Evolutionary conservation across 2,113 vertebrate species (phyloP).

Genomic region (Dryoscopus gambensis): DNA sequence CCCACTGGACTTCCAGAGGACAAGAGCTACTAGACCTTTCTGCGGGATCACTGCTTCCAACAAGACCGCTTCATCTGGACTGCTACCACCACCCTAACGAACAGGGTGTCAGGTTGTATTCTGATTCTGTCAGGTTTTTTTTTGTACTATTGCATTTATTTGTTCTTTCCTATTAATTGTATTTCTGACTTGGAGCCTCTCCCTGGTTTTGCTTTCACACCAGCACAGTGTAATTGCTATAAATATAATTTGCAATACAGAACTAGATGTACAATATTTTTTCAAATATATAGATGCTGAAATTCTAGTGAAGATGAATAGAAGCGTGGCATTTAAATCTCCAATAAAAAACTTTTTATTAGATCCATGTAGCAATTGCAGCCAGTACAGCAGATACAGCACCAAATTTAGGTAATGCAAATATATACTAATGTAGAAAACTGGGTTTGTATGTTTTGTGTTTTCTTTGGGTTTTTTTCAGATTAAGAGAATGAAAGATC

Average conservation of each 20-base stretch:
- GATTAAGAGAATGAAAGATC: neutral
- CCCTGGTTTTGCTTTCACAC: too few relatives aligned
- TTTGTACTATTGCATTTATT: too few relatives aligned
- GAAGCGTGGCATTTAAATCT: neutral
- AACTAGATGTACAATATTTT: too few relatives aligned
- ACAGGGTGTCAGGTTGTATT: too few relatives aligned
- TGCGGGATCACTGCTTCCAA: too few relatives aligned
- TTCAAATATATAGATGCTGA: neutral
- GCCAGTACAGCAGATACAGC: neutral
- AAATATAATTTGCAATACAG: neutral
- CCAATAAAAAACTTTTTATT: neutral
- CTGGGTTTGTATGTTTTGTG: neutral
- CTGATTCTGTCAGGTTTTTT: too few relatives aligned
- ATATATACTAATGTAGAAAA: neutral
- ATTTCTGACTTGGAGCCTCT: too few relatives aligned
- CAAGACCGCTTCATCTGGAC: too few relatives aligned
- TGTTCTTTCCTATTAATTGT: too few relatives aligned
- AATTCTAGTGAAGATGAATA: neutral
- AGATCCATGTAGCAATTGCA: accelerated
- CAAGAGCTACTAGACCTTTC: too few relatives aligned
- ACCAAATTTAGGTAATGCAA: neutral
- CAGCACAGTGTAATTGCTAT: neutral
- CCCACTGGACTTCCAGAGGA: too few relatives aligned
- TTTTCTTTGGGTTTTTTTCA: neutral
- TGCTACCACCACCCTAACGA: too few relatives aligned